A percentile compares a stretch with the other conserved stretches of the same genome.
phyloP scores from a whole-genome alignment of 2,113 vertebrate species.

The Bos indicus region DNA sequence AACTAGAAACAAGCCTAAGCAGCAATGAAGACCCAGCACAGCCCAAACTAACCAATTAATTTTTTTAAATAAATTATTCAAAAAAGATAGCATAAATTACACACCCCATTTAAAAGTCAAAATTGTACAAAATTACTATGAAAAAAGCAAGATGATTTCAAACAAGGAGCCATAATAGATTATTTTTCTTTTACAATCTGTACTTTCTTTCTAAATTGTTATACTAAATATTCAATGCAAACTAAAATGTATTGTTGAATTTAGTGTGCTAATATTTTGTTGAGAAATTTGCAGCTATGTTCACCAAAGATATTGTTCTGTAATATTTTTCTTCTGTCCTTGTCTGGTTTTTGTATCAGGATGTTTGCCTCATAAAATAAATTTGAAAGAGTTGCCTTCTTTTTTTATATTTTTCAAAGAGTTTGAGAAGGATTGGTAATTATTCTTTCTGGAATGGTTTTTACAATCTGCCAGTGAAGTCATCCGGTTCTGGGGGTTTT shows the following conservation, averaged over 20 bases:
- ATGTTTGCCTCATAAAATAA: background rate
- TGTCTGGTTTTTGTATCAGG: background rate
- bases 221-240: background rate
- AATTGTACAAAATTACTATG: background rate
- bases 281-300: background rate
- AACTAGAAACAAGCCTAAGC: background rate
- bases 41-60: background rate
- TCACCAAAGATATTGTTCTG: background rate
- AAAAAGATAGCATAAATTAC: background rate
- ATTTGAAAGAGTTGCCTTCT: background rate
- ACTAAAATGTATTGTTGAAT: background rate
- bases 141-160: background rate
- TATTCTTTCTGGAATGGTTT: background rate
- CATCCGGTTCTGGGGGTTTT: background rate
- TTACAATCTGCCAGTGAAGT: background rate
- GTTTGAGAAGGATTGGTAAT: background rate
- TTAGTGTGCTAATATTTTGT: background rate
- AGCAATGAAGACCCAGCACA: background rate
- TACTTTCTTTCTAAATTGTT: background rate
- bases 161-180: background rate
- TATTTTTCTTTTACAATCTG: background rate
- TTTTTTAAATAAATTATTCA: background rate
- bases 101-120: background rate
- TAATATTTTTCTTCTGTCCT: background rate
- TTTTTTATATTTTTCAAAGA: background rate